Base-by-base conservation (phyloP, 1,140 invertebrate genomes). In the Venturia canescens region DNA sequence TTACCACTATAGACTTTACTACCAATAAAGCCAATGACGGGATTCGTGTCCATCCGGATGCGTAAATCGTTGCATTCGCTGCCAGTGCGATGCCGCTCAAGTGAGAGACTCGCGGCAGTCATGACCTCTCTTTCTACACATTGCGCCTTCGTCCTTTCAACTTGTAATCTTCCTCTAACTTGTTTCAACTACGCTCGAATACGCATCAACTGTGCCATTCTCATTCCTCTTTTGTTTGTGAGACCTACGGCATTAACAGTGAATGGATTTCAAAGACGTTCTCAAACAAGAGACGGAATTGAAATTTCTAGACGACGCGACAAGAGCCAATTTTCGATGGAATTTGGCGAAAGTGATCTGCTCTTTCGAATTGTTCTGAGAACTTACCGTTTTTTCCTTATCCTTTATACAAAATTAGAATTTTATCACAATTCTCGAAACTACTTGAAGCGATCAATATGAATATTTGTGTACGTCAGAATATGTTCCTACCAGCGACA, bases 11-110 rank as follows among this genome's bases (percentile, higher is more conserved):
- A 84, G 86, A 88, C 82, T 88, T 88, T 88, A 88, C 82, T 86
- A 83, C 83, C 86, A 86, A 87, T 88, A 88, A 88, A 88, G 83
- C 84, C 86, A 88, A 86, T 85, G 85, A 84, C 86, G 82, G 86
- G 82, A 80, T 85, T 82, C 84, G 83, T 82, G 82, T 84, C 82
- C 84, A 83, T 27, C 79, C 83, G 82, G 81, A 88, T 87, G 83
- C 85, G 83, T 86, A 85, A 86, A 87, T 85, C 84, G 80, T 78
- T 82, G 82, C 82, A 82, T 82, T 81, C 80, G 70, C 60, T 72
- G 80, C 80, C 75, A 13, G n/a, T 63, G 60, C 60, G 60, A 63
- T 63, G 60, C 23, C 21, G 60, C 60, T 26, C 60, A 75, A 63
- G 57, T 48, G 78, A 72, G 60, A 31, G 75, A 60, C 80, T 77